Conservation (phyloP, 2,797 vertebrate species). For the Leptatherina wallacei region DNA sequence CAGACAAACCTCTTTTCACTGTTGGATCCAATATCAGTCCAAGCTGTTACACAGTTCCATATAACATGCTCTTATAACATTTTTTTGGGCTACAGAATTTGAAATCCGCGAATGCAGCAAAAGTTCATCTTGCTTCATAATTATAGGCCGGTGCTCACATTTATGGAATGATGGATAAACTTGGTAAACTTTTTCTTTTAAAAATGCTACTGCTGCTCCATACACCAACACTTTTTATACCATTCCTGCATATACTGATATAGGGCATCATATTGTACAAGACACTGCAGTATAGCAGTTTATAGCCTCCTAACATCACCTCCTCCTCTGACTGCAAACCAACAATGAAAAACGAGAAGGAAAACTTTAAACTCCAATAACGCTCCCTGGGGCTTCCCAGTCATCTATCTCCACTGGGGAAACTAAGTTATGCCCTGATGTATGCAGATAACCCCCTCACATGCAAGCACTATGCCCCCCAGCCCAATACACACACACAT, state of each 20-base stretch:
- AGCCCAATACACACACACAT: conserved; percentile 52
- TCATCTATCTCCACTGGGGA: conserved; percentile 80
- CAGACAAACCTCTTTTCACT: neutral
- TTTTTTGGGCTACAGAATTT: conserved; percentile 1
- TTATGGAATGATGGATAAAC: conserved; percentile 26
- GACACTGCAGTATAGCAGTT: conserved; percentile 47
- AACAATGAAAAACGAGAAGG: conserved; percentile 77
- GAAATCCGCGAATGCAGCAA: neutral
- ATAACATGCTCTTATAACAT: conserved; percentile 7
- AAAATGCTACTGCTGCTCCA: conserved; percentile 8
- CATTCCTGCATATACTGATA: conserved; percentile 26
- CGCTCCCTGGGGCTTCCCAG: conserved; percentile 73
- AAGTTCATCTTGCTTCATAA: conserved; percentile 9
- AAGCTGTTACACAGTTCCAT: neutral
- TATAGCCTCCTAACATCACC: conserved; percentile 53
- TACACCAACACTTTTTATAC: conserved; percentile 21
- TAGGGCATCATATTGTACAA: conserved; percentile 24
- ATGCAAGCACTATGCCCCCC: conserved; percentile 44
- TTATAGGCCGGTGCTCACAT: conserved; percentile 9
- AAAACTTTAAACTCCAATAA: conserved; percentile 82
- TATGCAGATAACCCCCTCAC: conserved; percentile 79
- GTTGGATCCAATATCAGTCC: neutral
- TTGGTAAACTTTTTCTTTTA: conserved; percentile 36
- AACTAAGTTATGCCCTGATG: conserved; percentile 81
- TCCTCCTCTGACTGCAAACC: conserved; percentile 56